Evolutionary conservation across 2,797 vertebrate species (phyloP).

Genomic region (Fistularia commersonii): DNA sequence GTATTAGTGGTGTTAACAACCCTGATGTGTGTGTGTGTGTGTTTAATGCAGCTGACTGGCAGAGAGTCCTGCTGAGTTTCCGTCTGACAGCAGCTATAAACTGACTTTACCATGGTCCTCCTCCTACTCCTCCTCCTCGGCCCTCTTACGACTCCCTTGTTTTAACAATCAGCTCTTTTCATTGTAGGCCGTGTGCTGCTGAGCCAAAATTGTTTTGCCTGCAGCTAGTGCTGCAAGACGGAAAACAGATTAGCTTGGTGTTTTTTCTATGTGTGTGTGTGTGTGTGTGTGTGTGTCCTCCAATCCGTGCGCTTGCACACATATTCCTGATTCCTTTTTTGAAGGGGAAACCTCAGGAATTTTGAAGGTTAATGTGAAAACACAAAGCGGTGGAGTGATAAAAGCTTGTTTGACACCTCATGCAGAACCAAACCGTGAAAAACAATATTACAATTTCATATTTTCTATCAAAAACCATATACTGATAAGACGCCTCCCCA

Average conservation of each 20-base stretch:
- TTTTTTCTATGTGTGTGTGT: conserved; percentile 3
- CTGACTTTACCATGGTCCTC: conserved; percentile 39
- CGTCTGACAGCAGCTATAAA: conserved; percentile 67
- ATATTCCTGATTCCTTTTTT: conserved; percentile 22
- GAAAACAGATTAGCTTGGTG: conserved; percentile 48
- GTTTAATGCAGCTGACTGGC: conserved; percentile 63
- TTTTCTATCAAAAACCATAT: neutral
- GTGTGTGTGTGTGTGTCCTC: too few species aligned
- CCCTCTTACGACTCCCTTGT: conserved; percentile 14
- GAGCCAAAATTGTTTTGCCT: conserved; percentile 44
- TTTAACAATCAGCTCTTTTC: conserved; percentile 67
- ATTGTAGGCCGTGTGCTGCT: conserved; percentile 59
- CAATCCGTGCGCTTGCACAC: conserved; percentile 8
- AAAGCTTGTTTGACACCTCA: conserved; percentile 4
- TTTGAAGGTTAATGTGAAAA: conserved; percentile 27
- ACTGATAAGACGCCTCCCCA: neutral
- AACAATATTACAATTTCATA: neutral
- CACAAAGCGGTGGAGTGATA: conserved; percentile 2
- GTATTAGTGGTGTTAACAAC: conserved; percentile 27
- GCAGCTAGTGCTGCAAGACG: conserved; percentile 40
- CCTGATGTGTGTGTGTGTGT: conserved; percentile 19
- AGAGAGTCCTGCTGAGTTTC: conserved; percentile 56
- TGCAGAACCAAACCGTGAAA: neutral
- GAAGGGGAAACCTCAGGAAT: conserved; percentile 17
- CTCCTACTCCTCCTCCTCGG: conserved; percentile 1